These are phyloP conservation scores for Hydrolagus colliei DNA, from an alignment of 2,797 vertebrate species.

Conservation along the genomic window DNA sequence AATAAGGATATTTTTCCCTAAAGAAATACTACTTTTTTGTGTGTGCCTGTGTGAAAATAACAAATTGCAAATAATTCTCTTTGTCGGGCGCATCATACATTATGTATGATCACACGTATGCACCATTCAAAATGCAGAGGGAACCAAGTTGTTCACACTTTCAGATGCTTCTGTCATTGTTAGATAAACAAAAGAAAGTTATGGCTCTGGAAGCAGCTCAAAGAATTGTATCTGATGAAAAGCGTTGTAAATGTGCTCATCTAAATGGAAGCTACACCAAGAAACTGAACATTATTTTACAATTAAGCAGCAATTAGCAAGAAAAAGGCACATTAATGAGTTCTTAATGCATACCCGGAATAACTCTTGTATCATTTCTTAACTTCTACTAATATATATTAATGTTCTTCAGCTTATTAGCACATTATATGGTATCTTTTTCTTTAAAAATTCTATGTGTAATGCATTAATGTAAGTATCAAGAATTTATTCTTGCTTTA, in stretches of 20 bases:
- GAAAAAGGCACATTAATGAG: not conserved
- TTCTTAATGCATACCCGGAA: not conserved
- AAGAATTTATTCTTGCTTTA: not conserved
- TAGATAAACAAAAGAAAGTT: not conserved
- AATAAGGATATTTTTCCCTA: not conserved
- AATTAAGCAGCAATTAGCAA: slow-evolving; percentile 14
- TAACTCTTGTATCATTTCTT: not conserved
- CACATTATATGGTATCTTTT: too few relatives aligned
- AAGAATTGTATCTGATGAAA: not conserved
- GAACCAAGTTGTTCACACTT: not conserved
- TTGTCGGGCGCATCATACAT: not conserved
- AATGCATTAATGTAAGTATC: not conserved
- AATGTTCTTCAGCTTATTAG: too few relatives aligned
- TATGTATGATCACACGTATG: not conserved
- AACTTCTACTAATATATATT: too few relatives aligned
- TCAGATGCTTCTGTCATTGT: not conserved
- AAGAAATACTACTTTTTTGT: not conserved
- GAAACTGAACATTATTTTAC: slow-evolving; percentile 1
- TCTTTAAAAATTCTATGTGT: not conserved
- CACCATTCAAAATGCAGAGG: not conserved
- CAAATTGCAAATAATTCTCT: not conserved
- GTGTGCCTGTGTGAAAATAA: not conserved
- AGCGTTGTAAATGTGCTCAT: not conserved
- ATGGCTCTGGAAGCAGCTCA: not conserved
- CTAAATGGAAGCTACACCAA: not conserved